Conservation (phyloP, 1,140 invertebrate species). For the Drosophila ohnishii region DNA sequence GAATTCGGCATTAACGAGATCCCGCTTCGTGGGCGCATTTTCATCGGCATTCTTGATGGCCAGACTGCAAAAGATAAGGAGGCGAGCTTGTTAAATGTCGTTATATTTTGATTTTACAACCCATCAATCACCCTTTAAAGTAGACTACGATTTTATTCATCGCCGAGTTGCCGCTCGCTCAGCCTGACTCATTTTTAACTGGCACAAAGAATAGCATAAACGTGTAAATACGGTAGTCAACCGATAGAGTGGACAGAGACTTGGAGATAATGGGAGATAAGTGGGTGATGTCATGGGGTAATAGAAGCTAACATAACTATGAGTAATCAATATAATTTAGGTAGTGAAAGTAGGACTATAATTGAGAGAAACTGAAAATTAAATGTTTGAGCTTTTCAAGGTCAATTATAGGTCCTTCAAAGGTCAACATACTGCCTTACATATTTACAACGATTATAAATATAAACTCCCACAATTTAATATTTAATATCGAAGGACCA, state of each 20-base stretch:
- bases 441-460: not conserved
- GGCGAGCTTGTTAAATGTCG: slow-evolving; percentile 24
- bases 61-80: slow-evolving; percentile 83
- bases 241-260: not conserved
- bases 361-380: not conserved
- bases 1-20: slow-evolving; percentile 85
- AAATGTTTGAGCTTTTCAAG: too few species aligned
- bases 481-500: slow-evolving; percentile 15
- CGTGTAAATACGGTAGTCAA: slow-evolving; percentile 22
- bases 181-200: slow-evolving; percentile 43
- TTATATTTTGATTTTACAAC: slow-evolving; percentile 32
- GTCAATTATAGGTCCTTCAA: not conserved
- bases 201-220: slow-evolving; percentile 36
- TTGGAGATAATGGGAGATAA: not conserved
- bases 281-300: not conserved
- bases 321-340: not conserved
- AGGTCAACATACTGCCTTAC: not conserved
- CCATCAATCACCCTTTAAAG: slow-evolving; percentile 50
- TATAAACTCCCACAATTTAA: not conserved
- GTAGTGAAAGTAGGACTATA: not conserved
- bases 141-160: slow-evolving; percentile 49
- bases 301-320: not conserved
- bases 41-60: slow-evolving; percentile 87
- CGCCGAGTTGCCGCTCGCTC: slow-evolving; percentile 24
- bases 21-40: slow-evolving; percentile 86